A percentile compares a stretch with the other conserved stretches of the same genome.
Conservation (phyloP, 2,113 vertebrate species). For the Melospiza melodia region DNA sequence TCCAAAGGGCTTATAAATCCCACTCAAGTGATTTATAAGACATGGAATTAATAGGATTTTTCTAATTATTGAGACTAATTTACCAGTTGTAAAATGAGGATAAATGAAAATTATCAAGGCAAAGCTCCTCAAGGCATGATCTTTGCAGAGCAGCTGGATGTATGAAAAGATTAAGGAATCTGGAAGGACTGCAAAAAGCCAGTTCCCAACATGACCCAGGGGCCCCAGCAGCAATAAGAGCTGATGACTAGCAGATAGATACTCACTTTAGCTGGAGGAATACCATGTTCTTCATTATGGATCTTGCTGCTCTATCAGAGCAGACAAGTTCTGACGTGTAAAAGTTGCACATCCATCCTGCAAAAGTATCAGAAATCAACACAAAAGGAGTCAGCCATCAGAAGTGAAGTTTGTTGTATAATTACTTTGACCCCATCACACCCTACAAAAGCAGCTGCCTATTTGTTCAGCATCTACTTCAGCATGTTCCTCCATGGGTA, state of each 20-base stretch:
- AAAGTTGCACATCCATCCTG: neutral
- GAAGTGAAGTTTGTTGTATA: neutral
- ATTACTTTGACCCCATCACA: neutral
- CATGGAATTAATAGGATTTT: neutral
- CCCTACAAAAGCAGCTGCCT: neutral
- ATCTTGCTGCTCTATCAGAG: neutral
- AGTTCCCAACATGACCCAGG: neutral
- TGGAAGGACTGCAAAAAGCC: neutral
- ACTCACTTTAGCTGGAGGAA: neutral
- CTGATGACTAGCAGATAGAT: neutral
- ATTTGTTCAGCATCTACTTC: neutral
- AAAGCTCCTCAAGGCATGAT: neutral
- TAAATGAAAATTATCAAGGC: neutral
- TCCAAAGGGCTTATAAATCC: neutral
- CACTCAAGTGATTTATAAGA: neutral
- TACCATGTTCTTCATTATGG: neutral
- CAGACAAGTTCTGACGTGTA: neutral
- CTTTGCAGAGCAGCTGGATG: neutral
- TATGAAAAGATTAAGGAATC: neutral
- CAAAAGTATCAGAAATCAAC: neutral
- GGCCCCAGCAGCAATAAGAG: neutral
- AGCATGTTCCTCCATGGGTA: neutral
- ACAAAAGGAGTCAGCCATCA: neutral
- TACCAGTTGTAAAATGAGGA: neutral
- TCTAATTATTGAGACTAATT: conserved; percentile 4